Conservation (phyloP, 2,888 invertebrate genomes). For the Spisula solida region DNA sequence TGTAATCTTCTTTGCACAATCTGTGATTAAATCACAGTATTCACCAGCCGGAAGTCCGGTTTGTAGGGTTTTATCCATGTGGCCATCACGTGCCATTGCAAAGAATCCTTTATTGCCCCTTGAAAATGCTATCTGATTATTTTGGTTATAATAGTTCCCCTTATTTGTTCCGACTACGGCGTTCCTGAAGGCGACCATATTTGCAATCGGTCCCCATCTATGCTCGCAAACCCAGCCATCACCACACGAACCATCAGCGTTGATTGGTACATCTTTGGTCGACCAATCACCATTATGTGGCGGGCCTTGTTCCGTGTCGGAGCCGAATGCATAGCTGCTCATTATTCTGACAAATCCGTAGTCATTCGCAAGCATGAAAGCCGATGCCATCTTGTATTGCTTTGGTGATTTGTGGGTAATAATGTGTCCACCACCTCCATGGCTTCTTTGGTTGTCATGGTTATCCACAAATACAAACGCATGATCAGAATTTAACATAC, state of each 20-base stretch:
- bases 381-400: slow-evolving; percentile 90
- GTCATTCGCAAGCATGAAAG: slow-evolving; percentile 93
- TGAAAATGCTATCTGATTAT: slow-evolving; percentile 83
- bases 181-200: slow-evolving; percentile 85
- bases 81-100: slow-evolving; percentile 82
- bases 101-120: slow-evolving; percentile 85
- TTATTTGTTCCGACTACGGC: slow-evolving; percentile 80
- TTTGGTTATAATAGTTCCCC: slow-evolving; percentile 79
- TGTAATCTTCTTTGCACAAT: slow-evolving; percentile 80
- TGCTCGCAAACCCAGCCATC: slow-evolving; percentile 87
- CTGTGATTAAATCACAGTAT: slow-evolving; percentile 86
- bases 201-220: slow-evolving; percentile 84
- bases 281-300: slow-evolving; percentile 77
- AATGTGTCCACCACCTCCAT: slow-evolving; percentile 78
- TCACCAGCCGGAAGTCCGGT: slow-evolving; percentile 86
- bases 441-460: slow-evolving; percentile 95
- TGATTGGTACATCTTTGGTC: slow-evolving; percentile 82
- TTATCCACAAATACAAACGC: slow-evolving; percentile 95
- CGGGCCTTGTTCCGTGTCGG: slow-evolving; percentile 75
- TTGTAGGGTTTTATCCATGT: slow-evolving; percentile 79
- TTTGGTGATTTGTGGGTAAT: slow-evolving; percentile 77
- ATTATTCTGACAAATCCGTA: slow-evolving; percentile 91
- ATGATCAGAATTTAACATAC: slow-evolving; percentile 84
- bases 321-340: slow-evolving; percentile 92
- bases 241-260: slow-evolving; percentile 81